Evolutionary conservation across 1,140 invertebrate genomes (phyloP), one percentile per base, ranked within the genome.

Genomic region (Caerostris extrusa): DNA sequence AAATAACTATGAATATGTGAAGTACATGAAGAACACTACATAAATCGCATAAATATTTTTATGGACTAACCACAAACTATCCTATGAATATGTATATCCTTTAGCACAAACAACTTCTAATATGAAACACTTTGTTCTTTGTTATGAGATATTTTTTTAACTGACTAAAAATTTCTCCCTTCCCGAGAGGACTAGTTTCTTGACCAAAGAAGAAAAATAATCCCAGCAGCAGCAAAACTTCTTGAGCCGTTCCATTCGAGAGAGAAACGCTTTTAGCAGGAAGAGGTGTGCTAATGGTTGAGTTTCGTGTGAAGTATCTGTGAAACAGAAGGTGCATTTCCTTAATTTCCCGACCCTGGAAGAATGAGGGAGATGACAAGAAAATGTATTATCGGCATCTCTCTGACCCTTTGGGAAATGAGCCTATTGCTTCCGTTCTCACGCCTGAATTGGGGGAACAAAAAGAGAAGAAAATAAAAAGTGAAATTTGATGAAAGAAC

Each of bases 301-400:
- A 82, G 90, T 91, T 91, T 69, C 71, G 90, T 91, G 90, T 82
- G 90, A 91, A 82, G 71, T 34, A 82, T 82, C 77, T 82, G 17
- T 57, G 90, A 82, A 82, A 82, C 90, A 82, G 71, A 61, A 82
- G 88, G 64, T 82, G 56, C 71, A 91, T 82, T 91, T 91, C 82
- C 90, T 91, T 91, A 91, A 91, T 91, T 91, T 91, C 53, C 34
- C 34, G 10, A 8, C 19, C 50, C 12, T 34, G 8, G 34, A 19
- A 17, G 67, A 67, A 58, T 19, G 34, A 60, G 7, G 5, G 64
- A 57, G 88, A 58, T 90, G 88, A 90, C 88, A 90, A 19, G 67
- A 50, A 90, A 90, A 90, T 90, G n/a, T 77, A 58, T 90, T 90
- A 19, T 77, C 67, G 55, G 53, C 12, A 57, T 67, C 86, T 55